These are phyloP conservation scores for Gadus chalcogrammus DNA, from an alignment of 2,113 vertebrate species.

Conservation along the genomic window DNA sequence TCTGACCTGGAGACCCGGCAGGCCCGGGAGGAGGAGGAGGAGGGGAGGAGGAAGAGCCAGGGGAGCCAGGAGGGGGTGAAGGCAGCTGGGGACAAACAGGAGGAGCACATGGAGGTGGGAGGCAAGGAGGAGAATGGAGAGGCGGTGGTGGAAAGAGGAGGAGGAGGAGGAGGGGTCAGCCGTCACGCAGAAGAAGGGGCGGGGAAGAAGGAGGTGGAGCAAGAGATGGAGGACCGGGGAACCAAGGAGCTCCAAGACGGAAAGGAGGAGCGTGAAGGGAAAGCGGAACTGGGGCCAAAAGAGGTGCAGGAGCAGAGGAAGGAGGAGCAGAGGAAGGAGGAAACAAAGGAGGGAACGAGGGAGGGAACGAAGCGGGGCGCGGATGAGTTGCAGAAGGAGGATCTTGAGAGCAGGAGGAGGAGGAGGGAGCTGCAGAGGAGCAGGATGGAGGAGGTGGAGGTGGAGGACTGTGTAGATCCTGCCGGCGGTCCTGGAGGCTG, in stretches of 20 bases:
- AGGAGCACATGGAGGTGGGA: constrained; percentile 31
- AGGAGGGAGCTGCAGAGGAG: constrained; percentile 41
- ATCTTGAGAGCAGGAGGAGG: neutral
- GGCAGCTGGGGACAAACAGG: constrained; percentile 12
- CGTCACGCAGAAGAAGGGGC: constrained; percentile 43
- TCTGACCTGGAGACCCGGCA: constrained; percentile 76
- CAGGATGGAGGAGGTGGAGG: constrained; percentile 32
- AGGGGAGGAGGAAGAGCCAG: constrained; percentile 31
- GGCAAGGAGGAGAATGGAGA: constrained; percentile 43
- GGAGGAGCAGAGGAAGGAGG: constrained; percentile 34
- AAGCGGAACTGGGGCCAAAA: constrained; percentile 28
- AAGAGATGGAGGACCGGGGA: too few relatives aligned
- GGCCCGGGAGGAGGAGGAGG: constrained; percentile 55
- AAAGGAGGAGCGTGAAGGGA: constrained; percentile 8
- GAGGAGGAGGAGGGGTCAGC: constrained; percentile 21
- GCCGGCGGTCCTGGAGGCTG: constrained; percentile 32
- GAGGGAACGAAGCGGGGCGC: constrained; percentile 25
- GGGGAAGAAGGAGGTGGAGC: constrained; percentile 13
- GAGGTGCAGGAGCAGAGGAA: constrained; percentile 13
- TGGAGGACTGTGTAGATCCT: constrained; percentile 18
- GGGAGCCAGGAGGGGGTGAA: constrained; percentile 16
- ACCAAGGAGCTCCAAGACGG: too few relatives aligned
- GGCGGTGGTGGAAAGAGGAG: constrained; percentile 4
- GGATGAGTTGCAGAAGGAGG: constrained; percentile 1
- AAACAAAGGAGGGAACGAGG: constrained; percentile 16